These are phyloP conservation scores for Pyrocephalus nanus DNA, from an alignment of 2,797 vertebrate species.

Conservation along the genomic window DNA sequence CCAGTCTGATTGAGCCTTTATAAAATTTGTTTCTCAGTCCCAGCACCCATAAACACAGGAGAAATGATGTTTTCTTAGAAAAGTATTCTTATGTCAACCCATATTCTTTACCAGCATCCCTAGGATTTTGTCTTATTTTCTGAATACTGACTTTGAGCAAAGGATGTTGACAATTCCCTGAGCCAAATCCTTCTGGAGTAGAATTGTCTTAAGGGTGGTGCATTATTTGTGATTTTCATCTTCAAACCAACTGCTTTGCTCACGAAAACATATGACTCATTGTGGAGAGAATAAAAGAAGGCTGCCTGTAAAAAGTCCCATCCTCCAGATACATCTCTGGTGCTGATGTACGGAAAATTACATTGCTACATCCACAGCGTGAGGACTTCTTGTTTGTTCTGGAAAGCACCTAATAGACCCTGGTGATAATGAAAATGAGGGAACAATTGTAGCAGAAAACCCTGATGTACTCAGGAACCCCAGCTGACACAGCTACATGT, in stretches of 20 bases:
- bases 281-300: background rate
- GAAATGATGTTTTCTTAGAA: background rate
- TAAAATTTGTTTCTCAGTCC: background rate
- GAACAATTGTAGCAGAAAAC: background rate
- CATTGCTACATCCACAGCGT: background rate
- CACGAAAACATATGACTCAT: slow-evolving; percentile 16
- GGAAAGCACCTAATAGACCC: background rate
- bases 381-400: background rate
- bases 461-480: background rate
- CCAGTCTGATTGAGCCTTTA: background rate
- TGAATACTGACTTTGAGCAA: background rate
- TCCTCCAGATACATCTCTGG: background rate
- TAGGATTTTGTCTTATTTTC: background rate
- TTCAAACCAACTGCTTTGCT: slow-evolving; percentile 17
- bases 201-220: background rate
- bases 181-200: background rate
- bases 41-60: background rate
- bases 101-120: background rate
- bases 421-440: background rate
- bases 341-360: background rate
- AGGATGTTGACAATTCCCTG: background rate
- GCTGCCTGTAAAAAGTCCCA: background rate
- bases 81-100: background rate
- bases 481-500: background rate
- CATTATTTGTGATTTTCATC: background rate